phyloP scores from a whole-genome alignment of 1,140 invertebrate genomes.

The Ostrea edulis region DNA sequence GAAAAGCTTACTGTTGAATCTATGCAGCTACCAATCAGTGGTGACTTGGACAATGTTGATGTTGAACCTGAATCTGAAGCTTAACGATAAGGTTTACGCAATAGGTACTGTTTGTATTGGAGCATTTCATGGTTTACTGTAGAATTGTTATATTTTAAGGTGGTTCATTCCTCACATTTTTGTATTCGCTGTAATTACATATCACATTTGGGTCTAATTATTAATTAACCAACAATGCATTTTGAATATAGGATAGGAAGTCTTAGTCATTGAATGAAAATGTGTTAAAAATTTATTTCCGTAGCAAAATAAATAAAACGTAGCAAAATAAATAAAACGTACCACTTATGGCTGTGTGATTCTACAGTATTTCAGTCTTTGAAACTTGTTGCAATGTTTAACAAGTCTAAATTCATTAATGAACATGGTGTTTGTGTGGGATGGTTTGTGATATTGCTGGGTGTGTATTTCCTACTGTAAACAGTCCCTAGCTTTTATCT shows the following conservation, averaged over 20 bases:
- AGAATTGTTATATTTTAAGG: background rate
- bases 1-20: constrained; percentile 23
- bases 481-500: background rate
- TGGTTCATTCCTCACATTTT: background rate
- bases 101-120: background rate
- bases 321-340: background rate
- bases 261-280: too few relatives aligned
- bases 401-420: background rate
- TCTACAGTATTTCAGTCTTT: background rate
- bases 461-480: background rate
- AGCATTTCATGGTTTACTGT: background rate
- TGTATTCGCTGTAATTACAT: too few relatives aligned
- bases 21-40: background rate
- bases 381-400: background rate
- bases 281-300: too few relatives aligned
- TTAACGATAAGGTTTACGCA: constrained; percentile 4
- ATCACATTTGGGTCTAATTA: too few relatives aligned
- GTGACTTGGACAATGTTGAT: background rate
- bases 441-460: background rate
- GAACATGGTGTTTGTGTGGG: background rate
- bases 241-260: too few relatives aligned
- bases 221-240: too few relatives aligned
- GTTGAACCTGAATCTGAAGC: constrained; percentile 41
- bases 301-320: background rate
- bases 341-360: background rate